Conservation (phyloP, 2,888 invertebrate genomes). For the Lysandra coridon region DNA sequence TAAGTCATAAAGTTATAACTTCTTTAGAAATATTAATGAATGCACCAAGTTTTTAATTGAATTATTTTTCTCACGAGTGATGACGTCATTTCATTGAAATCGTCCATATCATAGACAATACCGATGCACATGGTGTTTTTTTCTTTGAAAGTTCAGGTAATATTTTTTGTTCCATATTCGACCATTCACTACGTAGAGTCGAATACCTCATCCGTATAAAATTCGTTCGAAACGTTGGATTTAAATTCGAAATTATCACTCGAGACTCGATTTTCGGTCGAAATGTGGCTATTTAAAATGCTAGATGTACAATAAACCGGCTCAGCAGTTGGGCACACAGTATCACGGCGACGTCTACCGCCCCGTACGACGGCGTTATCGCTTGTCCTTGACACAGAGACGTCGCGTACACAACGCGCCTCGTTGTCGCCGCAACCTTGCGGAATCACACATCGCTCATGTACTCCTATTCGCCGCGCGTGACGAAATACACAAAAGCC, state of each 20-base stretch:
- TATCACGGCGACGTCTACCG: conserved; percentile 44
- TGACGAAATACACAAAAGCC: conserved; percentile 52
- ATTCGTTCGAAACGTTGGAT: not conserved
- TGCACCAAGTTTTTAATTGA: not conserved
- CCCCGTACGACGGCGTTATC: conserved; percentile 66
- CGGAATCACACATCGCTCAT: conserved; percentile 58
- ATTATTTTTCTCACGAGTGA: not conserved
- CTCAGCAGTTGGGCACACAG: conserved; percentile 41
- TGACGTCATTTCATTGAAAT: conserved; percentile 40
- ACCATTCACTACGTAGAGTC: conserved; percentile 16
- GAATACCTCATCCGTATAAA: not conserved
- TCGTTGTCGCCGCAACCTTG: conserved; percentile 77
- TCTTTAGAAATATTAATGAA: not conserved
- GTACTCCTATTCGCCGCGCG: conserved; percentile 45
- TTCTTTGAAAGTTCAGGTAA: conserved; percentile 29
- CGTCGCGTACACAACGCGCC: conserved; percentile 70
- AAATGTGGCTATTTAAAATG: conserved; percentile 14
- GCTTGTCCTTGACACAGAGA: conserved; percentile 79
- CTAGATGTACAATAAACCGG: conserved; percentile 26
- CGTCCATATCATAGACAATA: conserved; percentile 31
- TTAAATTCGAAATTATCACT: not conserved
- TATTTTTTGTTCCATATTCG: conserved; percentile 5
- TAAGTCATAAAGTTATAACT: not conserved
- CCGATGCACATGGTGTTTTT: conserved; percentile 33
- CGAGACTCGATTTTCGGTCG: not conserved